Conservation (phyloP, 2,888 invertebrate species). For the Netelia fuscicornis region DNA sequence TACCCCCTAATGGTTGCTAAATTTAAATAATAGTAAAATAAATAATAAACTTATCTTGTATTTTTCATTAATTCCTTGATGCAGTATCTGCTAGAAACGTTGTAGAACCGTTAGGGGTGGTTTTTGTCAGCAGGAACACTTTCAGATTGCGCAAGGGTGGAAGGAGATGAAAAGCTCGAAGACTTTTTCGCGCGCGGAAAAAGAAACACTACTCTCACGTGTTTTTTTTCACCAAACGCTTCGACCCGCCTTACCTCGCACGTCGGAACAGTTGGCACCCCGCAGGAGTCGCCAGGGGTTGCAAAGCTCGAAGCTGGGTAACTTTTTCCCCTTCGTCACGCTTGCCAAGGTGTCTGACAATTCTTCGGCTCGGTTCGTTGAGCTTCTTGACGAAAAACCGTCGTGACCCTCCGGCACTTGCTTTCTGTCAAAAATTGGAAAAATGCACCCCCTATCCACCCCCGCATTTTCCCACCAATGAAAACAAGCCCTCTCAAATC, state of each 20-base stretch:
- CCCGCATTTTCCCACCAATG: background rate
- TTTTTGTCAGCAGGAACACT: no score
- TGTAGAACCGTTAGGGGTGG: no score
- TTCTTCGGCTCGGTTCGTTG: conserved; percentile 58
- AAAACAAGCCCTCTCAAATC: background rate
- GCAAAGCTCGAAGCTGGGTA: conserved; percentile 36
- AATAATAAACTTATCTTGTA: no score
- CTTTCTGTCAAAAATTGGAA: conserved; percentile 52
- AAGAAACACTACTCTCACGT: conserved; percentile 20
- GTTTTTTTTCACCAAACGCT: conserved; percentile 1
- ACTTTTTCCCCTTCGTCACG: conserved; percentile 60
- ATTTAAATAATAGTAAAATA: no score
- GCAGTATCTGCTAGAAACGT: no score
- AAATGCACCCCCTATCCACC: conserved; percentile 13
- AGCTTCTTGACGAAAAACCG: conserved; percentile 49
- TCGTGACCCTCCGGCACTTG: conserved; percentile 36
- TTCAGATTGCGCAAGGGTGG: no score
- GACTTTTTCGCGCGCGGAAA: no score
- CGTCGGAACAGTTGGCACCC: conserved; percentile 27
- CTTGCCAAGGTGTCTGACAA: conserved; percentile 66
- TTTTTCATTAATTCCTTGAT: no score
- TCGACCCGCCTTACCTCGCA: background rate
- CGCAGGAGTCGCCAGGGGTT: conserved; percentile 36
- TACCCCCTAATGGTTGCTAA: no score
- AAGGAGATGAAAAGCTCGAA: no score